phyloP scores from a whole-genome alignment of 2,888 invertebrate species.

The Allacma fusca region DNA sequence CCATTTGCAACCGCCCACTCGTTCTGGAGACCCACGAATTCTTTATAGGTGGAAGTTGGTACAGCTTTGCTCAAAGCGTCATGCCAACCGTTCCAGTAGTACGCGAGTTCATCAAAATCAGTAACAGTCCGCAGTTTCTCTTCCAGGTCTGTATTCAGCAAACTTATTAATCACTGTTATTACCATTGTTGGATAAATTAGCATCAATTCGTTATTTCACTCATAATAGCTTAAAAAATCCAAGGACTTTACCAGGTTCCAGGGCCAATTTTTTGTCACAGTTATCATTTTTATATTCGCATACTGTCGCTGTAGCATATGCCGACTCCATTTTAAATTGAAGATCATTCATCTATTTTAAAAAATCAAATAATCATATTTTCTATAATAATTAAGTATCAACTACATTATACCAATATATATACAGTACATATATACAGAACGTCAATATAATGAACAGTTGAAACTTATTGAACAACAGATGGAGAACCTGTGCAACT shows the following conservation, averaged over 20 bases:
- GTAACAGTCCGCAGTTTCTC: constrained; percentile 14
- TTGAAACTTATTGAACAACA: too few relatives aligned
- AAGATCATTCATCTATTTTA: constrained; percentile 55
- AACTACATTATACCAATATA: too few relatives aligned
- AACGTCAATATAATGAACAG: too few relatives aligned
- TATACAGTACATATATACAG: too few relatives aligned
- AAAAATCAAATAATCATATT: not conserved
- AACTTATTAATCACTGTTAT: too few relatives aligned
- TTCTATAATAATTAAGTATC: not conserved
- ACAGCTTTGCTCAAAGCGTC: constrained; percentile 48
- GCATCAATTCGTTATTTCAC: too few relatives aligned
- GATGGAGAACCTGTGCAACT: constrained; percentile 48
- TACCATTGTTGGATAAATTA: too few relatives aligned
- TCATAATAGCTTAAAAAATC: too few relatives aligned
- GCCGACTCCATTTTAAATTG: constrained; percentile 63
- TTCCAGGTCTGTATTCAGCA: constrained; percentile 64
- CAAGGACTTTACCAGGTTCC: constrained; percentile 17
- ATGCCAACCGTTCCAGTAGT: constrained; percentile 50
- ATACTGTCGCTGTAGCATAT: constrained; percentile 63
- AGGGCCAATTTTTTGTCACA: constrained; percentile 45
- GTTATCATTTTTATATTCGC: constrained; percentile 50
- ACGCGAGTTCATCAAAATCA: constrained; percentile 36
- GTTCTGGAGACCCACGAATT: constrained; percentile 47
- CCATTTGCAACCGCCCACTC: constrained; percentile 48
- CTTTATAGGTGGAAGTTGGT: constrained; percentile 41